Conservation (phyloP, 2,888 invertebrate species). For the Lasius platythorax region DNA sequence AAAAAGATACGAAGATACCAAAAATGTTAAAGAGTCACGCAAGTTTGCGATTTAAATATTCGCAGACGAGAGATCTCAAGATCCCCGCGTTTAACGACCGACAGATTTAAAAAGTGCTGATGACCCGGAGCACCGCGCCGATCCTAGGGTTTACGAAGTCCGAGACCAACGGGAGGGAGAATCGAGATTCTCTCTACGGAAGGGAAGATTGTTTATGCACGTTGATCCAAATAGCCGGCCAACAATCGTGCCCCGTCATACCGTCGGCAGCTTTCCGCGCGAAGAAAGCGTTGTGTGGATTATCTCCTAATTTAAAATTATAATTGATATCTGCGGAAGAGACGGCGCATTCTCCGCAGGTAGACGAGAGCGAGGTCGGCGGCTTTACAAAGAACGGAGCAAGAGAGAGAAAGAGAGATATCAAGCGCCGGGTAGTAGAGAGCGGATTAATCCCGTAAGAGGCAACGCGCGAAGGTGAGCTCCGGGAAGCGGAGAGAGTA, state of each 20-base stretch:
- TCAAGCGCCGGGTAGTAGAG: slow-evolving; percentile 24
- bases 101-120: neutral
- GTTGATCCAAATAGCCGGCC: slow-evolving; percentile 48
- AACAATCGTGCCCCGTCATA: slow-evolving; percentile 55
- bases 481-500: slow-evolving; percentile 31
- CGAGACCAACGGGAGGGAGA: neutral
- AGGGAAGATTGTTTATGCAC: slow-evolving; percentile 53
- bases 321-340: slow-evolving; percentile 50
- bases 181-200: neutral
- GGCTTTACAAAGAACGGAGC: slow-evolving; percentile 36
- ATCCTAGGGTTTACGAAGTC: neutral
- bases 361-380: slow-evolving; percentile 33
- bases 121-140: neutral
- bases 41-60: neutral
- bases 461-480: slow-evolving; percentile 45
- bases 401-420: neutral
- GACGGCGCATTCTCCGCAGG: slow-evolving; percentile 3
- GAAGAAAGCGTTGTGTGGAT: slow-evolving; percentile 45
- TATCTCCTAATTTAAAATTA: slow-evolving; percentile 58
- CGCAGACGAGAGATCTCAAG: neutral
- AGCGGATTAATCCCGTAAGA: slow-evolving; percentile 56
- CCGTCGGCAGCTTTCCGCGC: slow-evolving; percentile 29
- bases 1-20: neutral
- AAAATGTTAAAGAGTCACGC: neutral
- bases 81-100: neutral